A percentile compares a stretch with the other conserved stretches of the same genome.
Evolutionary conservation across 2,113 vertebrate genomes (phyloP).

Genomic region (Pluvianellus socialis): DNA sequence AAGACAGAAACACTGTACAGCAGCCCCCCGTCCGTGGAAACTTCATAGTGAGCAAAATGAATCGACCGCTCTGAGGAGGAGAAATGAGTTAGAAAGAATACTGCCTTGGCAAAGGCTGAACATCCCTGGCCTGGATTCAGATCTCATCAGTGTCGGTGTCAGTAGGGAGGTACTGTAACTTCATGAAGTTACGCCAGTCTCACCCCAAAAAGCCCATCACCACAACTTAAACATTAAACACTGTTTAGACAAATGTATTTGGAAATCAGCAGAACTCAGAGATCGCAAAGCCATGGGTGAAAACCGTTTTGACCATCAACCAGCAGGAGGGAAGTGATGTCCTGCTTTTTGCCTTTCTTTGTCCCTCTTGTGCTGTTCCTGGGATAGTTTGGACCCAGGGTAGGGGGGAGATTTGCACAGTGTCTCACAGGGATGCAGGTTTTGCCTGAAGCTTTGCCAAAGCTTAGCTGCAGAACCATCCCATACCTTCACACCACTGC

Average conservation of each 20-base stretch:
- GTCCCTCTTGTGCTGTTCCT: neutral
- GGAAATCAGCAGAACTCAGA: neutral
- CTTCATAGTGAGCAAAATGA: neutral
- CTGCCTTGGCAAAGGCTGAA: neutral
- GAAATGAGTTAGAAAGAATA: neutral
- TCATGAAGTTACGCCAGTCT: neutral
- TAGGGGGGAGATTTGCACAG: neutral
- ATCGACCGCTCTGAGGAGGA: neutral
- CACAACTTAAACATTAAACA: neutral
- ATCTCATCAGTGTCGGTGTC: neutral
- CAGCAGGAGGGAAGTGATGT: neutral
- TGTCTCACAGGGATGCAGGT: neutral
- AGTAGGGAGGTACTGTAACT: neutral
- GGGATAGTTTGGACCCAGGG: neutral
- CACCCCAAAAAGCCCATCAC: neutral
- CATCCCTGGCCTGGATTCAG: neutral
- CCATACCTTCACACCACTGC: neutral
- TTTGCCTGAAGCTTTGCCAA: neutral
- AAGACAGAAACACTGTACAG: constrained; percentile 34
- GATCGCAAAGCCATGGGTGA: neutral
- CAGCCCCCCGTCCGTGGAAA: neutral
- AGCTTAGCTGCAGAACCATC: neutral
- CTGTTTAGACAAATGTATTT: neutral
- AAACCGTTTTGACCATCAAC: neutral
- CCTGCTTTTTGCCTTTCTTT: neutral